Base-by-base conservation (phyloP, 2,113 vertebrate species). In the Erpornis zantholeuca region DNA sequence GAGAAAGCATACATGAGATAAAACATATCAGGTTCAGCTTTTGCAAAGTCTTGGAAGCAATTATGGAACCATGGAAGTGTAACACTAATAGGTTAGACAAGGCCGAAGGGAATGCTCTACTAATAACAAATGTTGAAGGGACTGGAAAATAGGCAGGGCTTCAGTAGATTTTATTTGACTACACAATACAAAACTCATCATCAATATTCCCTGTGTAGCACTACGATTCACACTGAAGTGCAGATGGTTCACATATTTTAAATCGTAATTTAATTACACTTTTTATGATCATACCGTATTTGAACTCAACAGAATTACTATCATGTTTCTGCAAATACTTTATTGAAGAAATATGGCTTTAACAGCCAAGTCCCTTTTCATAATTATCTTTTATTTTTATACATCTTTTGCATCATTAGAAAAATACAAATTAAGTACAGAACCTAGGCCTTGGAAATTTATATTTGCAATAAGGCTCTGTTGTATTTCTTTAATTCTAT, bases 211-310 rank as follows among this genome's bases (percentile, higher is more conserved):
- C 73, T 64, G 3, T 17, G 40, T 63, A 89, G 35, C n/a, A 50
- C 40, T 91, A 38, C 5, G 9, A 88, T 54, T 63, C 73, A 57
- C 73, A 83, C 45, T 60, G 78, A 42, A 70, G 49, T 86, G 42
- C 94, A 96, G 91, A 92, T 93, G 76, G 90, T 52, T 94, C 91
- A 92, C 72, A 76, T 96, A 90, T 79, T 96, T 96, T 92, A 84
- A 95, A 88, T 64, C 56, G 68, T 78, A 94, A 93, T 92, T 95
- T 95, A 96, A 95, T 95, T 92, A 83, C 7, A 4, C 31, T 69
- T 42, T 69, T 94, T 85, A 49, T 38, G 15, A 88, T 54, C 35
- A n/a, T 42, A 73, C 83, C 81, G 27, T 68, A 86, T 78, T 86
- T 95, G 88, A 94, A 92, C 78, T 54, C 81, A 29, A 88, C 27